phyloP scores from a whole-genome alignment of 2,797 vertebrate species.

The Eulemur coronatus region DNA sequence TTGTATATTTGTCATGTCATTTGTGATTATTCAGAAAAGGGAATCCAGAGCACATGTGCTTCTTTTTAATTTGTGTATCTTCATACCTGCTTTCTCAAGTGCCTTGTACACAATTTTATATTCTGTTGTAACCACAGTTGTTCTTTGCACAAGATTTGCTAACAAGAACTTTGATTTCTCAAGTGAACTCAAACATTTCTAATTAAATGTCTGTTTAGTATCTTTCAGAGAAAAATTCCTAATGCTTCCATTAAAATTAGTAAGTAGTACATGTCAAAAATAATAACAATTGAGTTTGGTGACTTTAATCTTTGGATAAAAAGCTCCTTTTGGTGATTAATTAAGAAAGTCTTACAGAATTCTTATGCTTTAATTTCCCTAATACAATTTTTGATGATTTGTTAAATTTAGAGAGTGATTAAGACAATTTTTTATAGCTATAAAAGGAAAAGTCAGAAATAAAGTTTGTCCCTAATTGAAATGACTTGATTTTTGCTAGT shows the following conservation, averaged over 20 bases:
- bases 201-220: conserved; percentile 64
- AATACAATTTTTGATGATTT: conserved; percentile 26
- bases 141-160: conserved; percentile 62
- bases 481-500: not conserved
- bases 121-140: conserved; percentile 52
- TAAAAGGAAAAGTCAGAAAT: not conserved
- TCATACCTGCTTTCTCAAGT: conserved; percentile 52
- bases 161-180: conserved; percentile 70
- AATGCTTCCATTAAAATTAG: conserved; percentile 37
- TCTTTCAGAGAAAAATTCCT: conserved; percentile 48
- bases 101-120: conserved; percentile 49
- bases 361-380: conserved; percentile 11
- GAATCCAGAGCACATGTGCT: not conserved
- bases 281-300: conserved; percentile 34
- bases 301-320: conserved; percentile 25
- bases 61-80: conserved; percentile 44
- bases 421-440: not conserved
- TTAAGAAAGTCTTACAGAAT: not conserved
- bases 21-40: not conserved
- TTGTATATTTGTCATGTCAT: not conserved
- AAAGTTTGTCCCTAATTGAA: not conserved
- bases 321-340: conserved; percentile 47
- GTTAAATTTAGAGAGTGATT: not conserved
- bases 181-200: conserved; percentile 70
- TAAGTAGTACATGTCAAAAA: not conserved